phyloP scores from a whole-genome alignment of 1,140 invertebrate species.

The Tetraneura akinire region DNA sequence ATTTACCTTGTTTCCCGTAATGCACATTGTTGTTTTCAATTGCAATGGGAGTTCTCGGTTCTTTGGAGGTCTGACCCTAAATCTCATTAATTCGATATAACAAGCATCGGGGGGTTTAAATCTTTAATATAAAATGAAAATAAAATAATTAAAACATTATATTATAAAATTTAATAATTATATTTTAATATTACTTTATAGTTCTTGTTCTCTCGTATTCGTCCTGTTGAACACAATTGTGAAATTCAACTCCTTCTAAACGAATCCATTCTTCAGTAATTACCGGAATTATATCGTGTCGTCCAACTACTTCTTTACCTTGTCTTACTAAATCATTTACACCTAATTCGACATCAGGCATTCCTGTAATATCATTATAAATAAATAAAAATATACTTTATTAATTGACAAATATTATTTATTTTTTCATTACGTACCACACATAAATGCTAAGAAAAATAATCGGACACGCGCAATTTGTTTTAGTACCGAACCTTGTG shows the following conservation, averaged over 20 bases:
- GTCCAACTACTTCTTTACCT: slow-evolving; percentile 97
- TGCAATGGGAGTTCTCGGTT: slow-evolving; percentile 96
- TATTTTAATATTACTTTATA: slow-evolving; percentile 70
- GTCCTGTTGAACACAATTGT: slow-evolving; percentile 87
- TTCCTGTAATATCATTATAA: slow-evolving; percentile 64
- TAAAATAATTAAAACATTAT: slow-evolving; percentile 1
- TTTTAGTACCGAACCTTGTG: slow-evolving; percentile 79
- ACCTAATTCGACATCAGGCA: slow-evolving; percentile 95
- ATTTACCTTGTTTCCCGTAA: slow-evolving; percentile 77
- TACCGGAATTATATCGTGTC: slow-evolving; percentile 98
- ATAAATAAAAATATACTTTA: neutral
- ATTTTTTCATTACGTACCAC: slow-evolving; percentile 62
- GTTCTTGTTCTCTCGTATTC: slow-evolving; percentile 89
- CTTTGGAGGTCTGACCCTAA: slow-evolving; percentile 91
- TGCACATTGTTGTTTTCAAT: slow-evolving; percentile 83
- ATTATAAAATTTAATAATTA: neutral
- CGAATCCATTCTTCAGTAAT: slow-evolving; percentile 99
- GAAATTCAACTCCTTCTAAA: slow-evolving; percentile 92
- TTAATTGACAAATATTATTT: no score
- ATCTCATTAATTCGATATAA: slow-evolving; percentile 96
- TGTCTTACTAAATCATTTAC: slow-evolving; percentile 95
- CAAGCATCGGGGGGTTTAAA: slow-evolving; percentile 98
- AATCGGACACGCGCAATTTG: slow-evolving; percentile 94
- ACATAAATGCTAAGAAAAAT: slow-evolving; percentile 92
- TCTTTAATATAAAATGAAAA: slow-evolving; percentile 61